These are phyloP conservation scores for Ctenodactylus gundi DNA, from an alignment of 2,113 vertebrate genomes.

Conservation along the genomic window DNA sequence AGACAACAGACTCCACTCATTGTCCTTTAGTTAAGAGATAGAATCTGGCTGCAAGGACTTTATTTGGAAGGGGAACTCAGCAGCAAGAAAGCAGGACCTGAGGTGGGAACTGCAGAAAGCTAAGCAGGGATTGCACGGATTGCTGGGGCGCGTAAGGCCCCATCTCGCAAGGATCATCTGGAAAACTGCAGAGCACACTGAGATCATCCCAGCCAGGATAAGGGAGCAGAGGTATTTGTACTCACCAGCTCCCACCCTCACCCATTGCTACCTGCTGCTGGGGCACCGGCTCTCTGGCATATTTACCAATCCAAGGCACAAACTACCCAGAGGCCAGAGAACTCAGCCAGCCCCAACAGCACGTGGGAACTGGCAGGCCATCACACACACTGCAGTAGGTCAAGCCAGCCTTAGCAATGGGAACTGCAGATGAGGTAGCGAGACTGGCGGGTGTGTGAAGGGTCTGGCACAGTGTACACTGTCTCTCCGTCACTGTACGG, in stretches of 20 bases:
- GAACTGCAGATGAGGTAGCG: not conserved
- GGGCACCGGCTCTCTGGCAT: not conserved
- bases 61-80: not conserved
- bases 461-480: rapidly evolving
- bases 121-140: not conserved
- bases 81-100: too few relatives aligned
- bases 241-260: not conserved
- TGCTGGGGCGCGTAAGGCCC: too few relatives aligned
- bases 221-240: not conserved
- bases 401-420: not conserved
- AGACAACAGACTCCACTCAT: too few relatives aligned
- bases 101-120: not conserved
- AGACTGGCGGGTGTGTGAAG: not conserved
- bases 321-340: not conserved
- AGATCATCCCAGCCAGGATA: not conserved
- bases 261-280: not conserved
- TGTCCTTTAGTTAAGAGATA: too few relatives aligned
- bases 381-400: not conserved
- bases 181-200: not conserved
- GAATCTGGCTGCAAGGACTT: not conserved
- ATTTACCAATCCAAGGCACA: not conserved
- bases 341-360: too few relatives aligned
- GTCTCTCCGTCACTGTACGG: not conserved
- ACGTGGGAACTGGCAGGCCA: not conserved
- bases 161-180: not conserved